Evolutionary conservation across 2,113 vertebrate species (phyloP).

Genomic region (Mustelus asterias): DNA sequence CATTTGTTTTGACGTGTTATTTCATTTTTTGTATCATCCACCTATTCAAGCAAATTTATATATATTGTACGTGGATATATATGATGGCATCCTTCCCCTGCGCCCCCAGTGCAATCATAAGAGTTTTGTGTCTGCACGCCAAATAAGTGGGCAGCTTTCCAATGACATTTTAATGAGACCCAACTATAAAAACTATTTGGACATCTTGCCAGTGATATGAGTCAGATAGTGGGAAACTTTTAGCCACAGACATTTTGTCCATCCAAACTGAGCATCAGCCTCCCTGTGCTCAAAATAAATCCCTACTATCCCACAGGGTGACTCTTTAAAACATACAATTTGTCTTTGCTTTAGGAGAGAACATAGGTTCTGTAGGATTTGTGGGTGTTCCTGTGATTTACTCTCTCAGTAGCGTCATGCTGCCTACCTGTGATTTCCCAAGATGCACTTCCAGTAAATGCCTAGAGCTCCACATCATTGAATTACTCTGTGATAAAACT

Average conservation of each 20-base stretch:
- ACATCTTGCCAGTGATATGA: too few relatives aligned
- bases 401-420: not conserved
- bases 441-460: not conserved
- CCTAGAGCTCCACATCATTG: not conserved
- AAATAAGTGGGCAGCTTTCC: not conserved
- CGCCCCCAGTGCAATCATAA: too few relatives aligned
- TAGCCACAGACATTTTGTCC: too few relatives aligned
- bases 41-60: not conserved
- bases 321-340: not conserved
- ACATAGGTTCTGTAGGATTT: not conserved
- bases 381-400: not conserved
- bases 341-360: too few relatives aligned
- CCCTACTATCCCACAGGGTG: not conserved
- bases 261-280: not conserved
- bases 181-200: too few relatives aligned
- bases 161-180: not conserved
- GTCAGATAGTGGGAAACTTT: too few relatives aligned
- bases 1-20: not conserved
- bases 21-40: not conserved
- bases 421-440: not conserved
- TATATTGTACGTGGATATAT: not conserved
- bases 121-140: too few relatives aligned
- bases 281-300: not conserved
- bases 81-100: too few relatives aligned
- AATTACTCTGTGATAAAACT: not conserved